These are phyloP conservation scores for Onychostruthus taczanowskii DNA, from an alignment of 2,113 vertebrate genomes.

Conservation along the genomic window DNA sequence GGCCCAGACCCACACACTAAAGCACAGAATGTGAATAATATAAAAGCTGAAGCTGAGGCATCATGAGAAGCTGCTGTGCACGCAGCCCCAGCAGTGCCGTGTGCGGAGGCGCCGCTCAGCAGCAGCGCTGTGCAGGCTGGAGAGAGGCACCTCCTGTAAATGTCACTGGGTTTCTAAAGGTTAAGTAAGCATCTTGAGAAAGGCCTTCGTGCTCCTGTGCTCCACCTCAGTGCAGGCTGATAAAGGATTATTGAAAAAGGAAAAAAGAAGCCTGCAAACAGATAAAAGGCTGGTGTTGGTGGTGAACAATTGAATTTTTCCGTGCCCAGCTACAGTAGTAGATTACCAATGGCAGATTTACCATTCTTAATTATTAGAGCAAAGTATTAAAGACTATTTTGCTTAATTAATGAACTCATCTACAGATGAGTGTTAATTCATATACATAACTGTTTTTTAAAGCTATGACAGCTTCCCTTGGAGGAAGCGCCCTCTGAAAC, in stretches of 20 bases:
- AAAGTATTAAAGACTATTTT: slow-evolving; percentile 68
- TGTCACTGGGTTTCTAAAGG: slow-evolving; percentile 68
- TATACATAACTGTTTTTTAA: slow-evolving; percentile 49
- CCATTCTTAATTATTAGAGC: slow-evolving; percentile 60
- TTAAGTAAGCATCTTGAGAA: slow-evolving; percentile 69
- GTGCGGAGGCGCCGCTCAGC: background rate
- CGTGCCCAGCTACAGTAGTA: slow-evolving; percentile 14
- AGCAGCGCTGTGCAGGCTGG: background rate
- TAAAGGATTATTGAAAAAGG: slow-evolving; percentile 61
- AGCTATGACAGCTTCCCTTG: slow-evolving; percentile 20
- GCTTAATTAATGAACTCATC: slow-evolving; percentile 68
- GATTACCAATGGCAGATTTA: slow-evolving; percentile 68
- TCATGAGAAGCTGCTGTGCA: background rate
- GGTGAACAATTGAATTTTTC: slow-evolving; percentile 62
- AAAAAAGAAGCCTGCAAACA: slow-evolving; percentile 14
- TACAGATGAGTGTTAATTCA: slow-evolving; percentile 60
- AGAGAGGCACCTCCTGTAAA: slow-evolving; percentile 56
- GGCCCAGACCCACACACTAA: background rate
- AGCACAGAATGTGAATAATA: background rate
- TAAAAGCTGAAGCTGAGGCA: background rate
- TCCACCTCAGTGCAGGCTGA: slow-evolving; percentile 56
- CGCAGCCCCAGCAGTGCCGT: background rate
- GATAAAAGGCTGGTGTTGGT: slow-evolving; percentile 71
- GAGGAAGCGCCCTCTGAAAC: background rate
- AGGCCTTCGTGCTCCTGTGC: slow-evolving; percentile 44